A percentile compares a stretch with the other conserved stretches of the same genome.
Evolutionary conservation across 2,113 vertebrate species (phyloP).

Genomic region (Platanista minor): DNA sequence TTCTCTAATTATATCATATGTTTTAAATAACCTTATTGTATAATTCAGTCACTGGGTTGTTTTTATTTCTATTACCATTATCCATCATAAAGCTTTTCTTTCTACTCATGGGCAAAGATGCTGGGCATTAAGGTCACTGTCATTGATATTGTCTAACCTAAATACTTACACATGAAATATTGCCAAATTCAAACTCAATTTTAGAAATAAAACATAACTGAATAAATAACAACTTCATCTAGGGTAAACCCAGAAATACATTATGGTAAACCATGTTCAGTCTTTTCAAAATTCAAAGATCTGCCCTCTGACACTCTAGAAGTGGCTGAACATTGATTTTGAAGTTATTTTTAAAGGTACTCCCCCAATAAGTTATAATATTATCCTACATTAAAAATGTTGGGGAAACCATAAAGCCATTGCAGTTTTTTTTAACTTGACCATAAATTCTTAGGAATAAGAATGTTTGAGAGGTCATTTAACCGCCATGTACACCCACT

Average conservation of each 20-base stretch:
- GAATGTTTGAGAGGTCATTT: not conserved
- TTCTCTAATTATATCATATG: not conserved
- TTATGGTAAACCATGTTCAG: constrained; percentile 31
- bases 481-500: not conserved
- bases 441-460: not conserved
- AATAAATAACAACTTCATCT: constrained; percentile 44
- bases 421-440: not conserved
- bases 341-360: constrained; percentile 45
- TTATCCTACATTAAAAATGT: constrained; percentile 35
- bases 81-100: not conserved
- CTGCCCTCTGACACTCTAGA: not conserved
- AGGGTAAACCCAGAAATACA: constrained; percentile 17
- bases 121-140: not conserved
- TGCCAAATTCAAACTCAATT: constrained; percentile 12
- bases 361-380: constrained; percentile 6
- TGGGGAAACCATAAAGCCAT: not conserved
- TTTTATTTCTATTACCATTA: not conserved
- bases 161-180: not conserved
- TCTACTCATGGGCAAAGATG: not conserved
- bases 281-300: constrained; percentile 36
- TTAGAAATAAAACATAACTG: not conserved
- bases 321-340: constrained; percentile 26
- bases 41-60: not conserved
- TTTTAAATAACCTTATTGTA: not conserved
- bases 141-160: not conserved